Evolutionary conservation across 2,797 vertebrate species (phyloP).

Genomic region (Tachyglossus aculeatus): DNA sequence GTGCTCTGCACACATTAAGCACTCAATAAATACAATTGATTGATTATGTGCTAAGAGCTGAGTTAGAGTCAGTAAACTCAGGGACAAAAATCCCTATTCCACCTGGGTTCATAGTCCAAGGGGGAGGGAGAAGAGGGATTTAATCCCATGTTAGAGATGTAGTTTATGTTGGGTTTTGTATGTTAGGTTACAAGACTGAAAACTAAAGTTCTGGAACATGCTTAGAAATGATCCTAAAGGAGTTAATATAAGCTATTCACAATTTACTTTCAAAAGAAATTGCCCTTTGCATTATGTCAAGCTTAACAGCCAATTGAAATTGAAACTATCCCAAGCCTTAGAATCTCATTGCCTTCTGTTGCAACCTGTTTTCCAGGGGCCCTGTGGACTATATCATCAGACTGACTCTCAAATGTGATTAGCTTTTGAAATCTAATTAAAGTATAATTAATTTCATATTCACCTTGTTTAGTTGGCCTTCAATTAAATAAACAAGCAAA

Average conservation of each 20-base stretch:
- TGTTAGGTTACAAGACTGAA: no score
- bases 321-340: neutral
- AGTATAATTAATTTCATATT: conserved; percentile 51
- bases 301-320: neutral
- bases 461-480: conserved; percentile 40
- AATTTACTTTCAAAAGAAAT: conserved; percentile 7
- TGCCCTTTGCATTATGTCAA: neutral
- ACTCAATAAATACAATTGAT: no score
- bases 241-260: neutral
- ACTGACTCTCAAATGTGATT: conserved; percentile 3
- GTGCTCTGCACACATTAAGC: no score
- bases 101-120: no score
- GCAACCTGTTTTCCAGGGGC: conserved; percentile 13
- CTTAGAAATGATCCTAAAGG: neutral
- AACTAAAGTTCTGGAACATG: neutral
- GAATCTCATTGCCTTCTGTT: neutral
- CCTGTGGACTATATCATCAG: neutral
- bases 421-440: conserved; percentile 49
- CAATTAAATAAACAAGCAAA: conserved; percentile 14
- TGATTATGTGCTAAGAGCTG: no score
- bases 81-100: no score
- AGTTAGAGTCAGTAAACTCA: no score
- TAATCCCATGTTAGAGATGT: no score
- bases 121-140: no score
- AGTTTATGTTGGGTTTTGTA: no score